Base-by-base conservation (phyloP, 2,888 invertebrate species). In the Phyto melanocephala region DNA sequence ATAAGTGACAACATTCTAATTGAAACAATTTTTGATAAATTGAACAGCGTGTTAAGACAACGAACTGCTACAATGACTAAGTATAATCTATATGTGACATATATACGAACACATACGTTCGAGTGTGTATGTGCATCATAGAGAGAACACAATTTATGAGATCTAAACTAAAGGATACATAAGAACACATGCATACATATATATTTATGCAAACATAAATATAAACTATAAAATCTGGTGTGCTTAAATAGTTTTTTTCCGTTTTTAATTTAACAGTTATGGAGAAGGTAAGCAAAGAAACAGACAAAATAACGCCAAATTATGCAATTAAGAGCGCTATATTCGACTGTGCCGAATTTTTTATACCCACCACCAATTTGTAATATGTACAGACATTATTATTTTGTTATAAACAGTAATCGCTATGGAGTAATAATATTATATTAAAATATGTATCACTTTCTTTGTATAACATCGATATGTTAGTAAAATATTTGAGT, bases 1-100 rank as follows among this genome's bases (percentile, higher is more conserved):
- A 71, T 54, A 82, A 82, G 79, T 79, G 82, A 82, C 79, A 82
- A 82, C 79, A 67, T 79, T 82, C 79, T 82, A 82, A 82, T 82
- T 82, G 82, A 82, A 82, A 79, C 79, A 79, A 71, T 82, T 79
- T 82, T 79, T 82, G 82, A 82, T 82, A 82, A 82, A 82, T 82
- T 82, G 82, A 76, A 75, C 82, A 82, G 67, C 70, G 75, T 82
- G 74, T 47, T 70, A 82, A 79, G 78, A 79, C 79, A 76, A 67
- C 54, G 52, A 63, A 47, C 60, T 60, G 28, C 58, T 60, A 40
- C 65, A 40, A 58, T 28, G 65, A 67, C 58, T 65, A 50, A 56
- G 52, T 20, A 65, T 71, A 75, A 47, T 56, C 17, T 15, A 65
- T 68, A 28, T 56, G 35, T 15, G 28, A 47, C 28, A 24, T 40